These are phyloP conservation scores for Cydia fagiglandana DNA, from an alignment of 1,140 invertebrate genomes.

Conservation along the genomic window DNA sequence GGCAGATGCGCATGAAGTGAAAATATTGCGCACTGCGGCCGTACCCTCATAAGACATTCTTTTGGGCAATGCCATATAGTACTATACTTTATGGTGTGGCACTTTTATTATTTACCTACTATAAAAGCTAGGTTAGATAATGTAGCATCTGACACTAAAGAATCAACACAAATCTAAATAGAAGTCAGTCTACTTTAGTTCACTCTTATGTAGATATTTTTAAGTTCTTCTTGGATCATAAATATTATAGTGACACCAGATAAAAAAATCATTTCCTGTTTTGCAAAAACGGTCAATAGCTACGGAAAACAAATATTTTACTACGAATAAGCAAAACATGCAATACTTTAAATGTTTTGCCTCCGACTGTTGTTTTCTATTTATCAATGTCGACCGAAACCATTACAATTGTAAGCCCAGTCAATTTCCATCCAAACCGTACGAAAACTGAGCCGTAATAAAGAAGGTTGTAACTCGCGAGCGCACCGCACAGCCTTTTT, in stretches of 20 bases:
- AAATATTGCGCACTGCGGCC: neutral
- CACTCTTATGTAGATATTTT: no score
- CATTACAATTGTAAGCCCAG: slow-evolving; percentile 25
- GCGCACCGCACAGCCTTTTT: slow-evolving; percentile 51
- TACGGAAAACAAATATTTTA: slow-evolving; percentile 9
- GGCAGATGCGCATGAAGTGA: slow-evolving; percentile 26
- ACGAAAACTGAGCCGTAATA: slow-evolving; percentile 35
- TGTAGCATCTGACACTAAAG: no score
- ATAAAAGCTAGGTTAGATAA: no score
- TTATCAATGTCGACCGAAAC: slow-evolving; percentile 10
- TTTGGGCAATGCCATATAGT: neutral
- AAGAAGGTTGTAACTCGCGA: slow-evolving; percentile 37
- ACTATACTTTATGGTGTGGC: no score
- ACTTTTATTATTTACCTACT: no score
- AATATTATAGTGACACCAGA: no score
- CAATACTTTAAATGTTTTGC: neutral
- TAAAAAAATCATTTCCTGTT: no score
- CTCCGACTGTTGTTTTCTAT: slow-evolving; percentile 21
- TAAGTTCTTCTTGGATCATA: no score
- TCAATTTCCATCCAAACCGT: slow-evolving; percentile 27
- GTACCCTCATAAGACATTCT: neutral
- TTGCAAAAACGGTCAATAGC: neutral
- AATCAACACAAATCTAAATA: no score
- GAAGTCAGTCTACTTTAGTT: no score
- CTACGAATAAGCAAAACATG: neutral